These are phyloP conservation scores for Acanthurus tractus DNA, from an alignment of 2,797 vertebrate genomes.

Conservation along the genomic window DNA sequence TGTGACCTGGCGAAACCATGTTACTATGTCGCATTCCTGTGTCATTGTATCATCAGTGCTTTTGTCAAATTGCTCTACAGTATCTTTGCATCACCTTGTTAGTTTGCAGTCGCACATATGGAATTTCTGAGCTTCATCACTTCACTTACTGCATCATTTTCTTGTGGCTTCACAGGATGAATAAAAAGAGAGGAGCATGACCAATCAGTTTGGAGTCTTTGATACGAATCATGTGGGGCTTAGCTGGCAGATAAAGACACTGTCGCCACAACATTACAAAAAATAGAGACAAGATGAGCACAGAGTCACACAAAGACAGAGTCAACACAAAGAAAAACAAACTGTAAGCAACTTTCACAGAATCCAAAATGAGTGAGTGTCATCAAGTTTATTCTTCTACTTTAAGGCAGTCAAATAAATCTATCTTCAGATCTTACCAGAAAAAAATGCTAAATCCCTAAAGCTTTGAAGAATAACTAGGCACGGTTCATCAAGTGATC, in stretches of 20 bases:
- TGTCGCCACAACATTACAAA: conserved; percentile 14
- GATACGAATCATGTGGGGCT: conserved; percentile 45
- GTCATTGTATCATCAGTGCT: conserved; percentile 9
- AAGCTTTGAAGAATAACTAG: conserved; percentile 60
- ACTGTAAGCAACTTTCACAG: conserved; percentile 8
- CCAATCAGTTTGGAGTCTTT: conserved; percentile 39
- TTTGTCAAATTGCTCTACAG: conserved; percentile 18
- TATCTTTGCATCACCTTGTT: conserved; percentile 30
- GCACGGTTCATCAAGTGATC: conserved; percentile 43
- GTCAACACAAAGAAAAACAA: conserved; percentile 1
- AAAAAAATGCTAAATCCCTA: conserved; percentile 55
- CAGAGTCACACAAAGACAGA: neutral
- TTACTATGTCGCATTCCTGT: conserved; percentile 18
- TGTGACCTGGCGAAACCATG: conserved; percentile 30
- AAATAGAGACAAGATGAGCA: conserved; percentile 7
- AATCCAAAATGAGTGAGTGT: conserved; percentile 28
- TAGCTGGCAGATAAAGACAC: conserved; percentile 26
- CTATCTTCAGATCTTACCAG: conserved; percentile 43
- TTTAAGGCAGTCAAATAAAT: conserved; percentile 42
- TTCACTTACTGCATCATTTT: conserved; percentile 10
- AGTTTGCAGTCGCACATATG: conserved; percentile 36
- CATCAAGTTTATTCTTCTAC: conserved; percentile 21
- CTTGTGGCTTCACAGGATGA: neutral
- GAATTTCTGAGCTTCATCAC: conserved; percentile 27
- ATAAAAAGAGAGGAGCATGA: conserved; percentile 24